Evolutionary conservation across 2,113 vertebrate species (phyloP).

Genomic region (Axis porcinus): DNA sequence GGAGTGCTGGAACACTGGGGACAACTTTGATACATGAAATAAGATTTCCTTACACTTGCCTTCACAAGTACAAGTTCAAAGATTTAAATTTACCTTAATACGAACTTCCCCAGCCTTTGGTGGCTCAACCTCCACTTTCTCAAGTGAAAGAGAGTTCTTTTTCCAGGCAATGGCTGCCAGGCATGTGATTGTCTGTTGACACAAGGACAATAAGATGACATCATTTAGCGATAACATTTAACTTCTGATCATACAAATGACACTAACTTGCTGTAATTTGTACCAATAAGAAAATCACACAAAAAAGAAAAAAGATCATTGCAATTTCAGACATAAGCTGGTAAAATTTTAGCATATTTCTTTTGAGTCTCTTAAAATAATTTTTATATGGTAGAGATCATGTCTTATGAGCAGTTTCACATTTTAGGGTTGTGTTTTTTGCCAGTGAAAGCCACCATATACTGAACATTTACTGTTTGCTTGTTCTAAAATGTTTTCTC

Average conservation of each 20-base stretch:
- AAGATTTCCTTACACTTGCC: neutral
- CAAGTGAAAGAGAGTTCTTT: constrained; percentile 32
- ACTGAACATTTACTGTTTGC: neutral
- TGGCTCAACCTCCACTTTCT: constrained; percentile 56
- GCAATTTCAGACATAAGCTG: neutral
- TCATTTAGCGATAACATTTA: neutral
- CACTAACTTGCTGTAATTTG: neutral
- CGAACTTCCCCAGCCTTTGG: constrained; percentile 55
- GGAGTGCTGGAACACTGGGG: neutral
- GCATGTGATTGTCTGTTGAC: constrained; percentile 35
- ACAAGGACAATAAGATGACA: neutral
- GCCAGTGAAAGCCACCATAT: neutral
- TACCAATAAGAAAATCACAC: neutral
- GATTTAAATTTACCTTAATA: constrained; percentile 43
- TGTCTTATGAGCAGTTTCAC: neutral
- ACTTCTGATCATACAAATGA: neutral
- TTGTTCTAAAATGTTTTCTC: neutral
- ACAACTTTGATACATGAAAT: neutral
- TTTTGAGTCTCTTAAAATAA: neutral
- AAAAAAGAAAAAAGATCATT: neutral
- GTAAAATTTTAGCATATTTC: neutral
- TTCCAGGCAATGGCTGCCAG: constrained; percentile 45
- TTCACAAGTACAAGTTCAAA: neutral
- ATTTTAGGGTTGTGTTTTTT: neutral
- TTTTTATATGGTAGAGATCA: neutral